Evolutionary conservation across 2,113 vertebrate genomes (phyloP), one percentile per base, ranked within the genome.

Genomic region (Bos indicus): DNA sequence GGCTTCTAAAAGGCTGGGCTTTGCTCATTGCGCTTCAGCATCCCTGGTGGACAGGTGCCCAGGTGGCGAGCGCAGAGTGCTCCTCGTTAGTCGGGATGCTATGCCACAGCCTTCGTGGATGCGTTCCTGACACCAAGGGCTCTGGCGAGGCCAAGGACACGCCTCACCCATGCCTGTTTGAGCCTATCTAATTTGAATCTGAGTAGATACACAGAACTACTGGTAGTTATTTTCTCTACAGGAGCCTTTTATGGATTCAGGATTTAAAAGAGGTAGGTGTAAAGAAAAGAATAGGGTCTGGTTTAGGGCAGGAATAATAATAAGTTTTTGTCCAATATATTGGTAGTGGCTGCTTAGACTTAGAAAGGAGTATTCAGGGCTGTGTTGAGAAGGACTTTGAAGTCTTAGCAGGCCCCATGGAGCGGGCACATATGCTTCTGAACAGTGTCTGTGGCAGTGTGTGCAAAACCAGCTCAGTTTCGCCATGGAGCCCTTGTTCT

Each of bases 11-110:
- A 77, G 12, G 54, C 23, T 4, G 13, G 7, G 52, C 81, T 71
- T n/a, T 19, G 36, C 15, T 51, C 30, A 12, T 2, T 54, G 59
- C 15, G 57, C 12, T 80, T 60, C 2, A 28, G 57, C 56, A 84
- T 7, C 3, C n/a, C 23, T 23, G 15, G 54, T 11, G 82, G 48
- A 48, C 78, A 36, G 25, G 25, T 56, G 1, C 23, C 21, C 26
- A 56, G 62, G 19, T 74, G 83, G 23, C 5, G 1, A 57, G 19
- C 23, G 0, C 64, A 28, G 1, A 40, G 52, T 33, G 7, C 40
- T 83, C 26, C 19, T 19, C 7, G 33, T 36, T 5, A 15, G 1
- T 71, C 5, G 0, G 56, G n/a, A 14, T 40, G 10, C 1, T 14
- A 13, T 13, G 13, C 46, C 15, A 13, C 25, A 33, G 62, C 60